Percentiles rank a stretch among this genome's conserved stretches.
phyloP scores from a whole-genome alignment of 2,888 invertebrate genomes.

The Toxonevra muliebris region DNA sequence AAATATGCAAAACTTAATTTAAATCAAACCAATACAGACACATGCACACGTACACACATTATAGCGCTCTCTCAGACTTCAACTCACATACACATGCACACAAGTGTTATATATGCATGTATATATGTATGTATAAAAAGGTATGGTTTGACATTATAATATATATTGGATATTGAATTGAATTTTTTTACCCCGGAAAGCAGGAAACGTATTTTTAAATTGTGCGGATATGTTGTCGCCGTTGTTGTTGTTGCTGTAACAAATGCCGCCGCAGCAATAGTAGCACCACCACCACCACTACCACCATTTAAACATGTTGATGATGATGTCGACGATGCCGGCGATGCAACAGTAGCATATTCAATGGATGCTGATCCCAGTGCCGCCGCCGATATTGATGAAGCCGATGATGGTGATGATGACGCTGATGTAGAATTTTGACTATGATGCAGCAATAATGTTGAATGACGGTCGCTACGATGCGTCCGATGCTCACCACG shows the following conservation, averaged over 20 bases:
- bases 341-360: slow-evolving; percentile 51
- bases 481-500: slow-evolving; percentile 41
- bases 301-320: slow-evolving; percentile 45
- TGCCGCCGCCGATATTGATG: slow-evolving; percentile 56
- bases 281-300: not conserved
- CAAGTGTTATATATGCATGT: slow-evolving; percentile 2
- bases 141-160: no score
- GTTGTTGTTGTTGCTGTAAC: slow-evolving; percentile 52
- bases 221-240: slow-evolving; percentile 62
- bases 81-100: no score
- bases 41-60: not conserved
- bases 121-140: slow-evolving; percentile 1
- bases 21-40: no score
- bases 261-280: slow-evolving; percentile 14
- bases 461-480: slow-evolving; percentile 48
- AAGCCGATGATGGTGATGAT: slow-evolving; percentile 55
- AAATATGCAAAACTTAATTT: no score
- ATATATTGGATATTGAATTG: not conserved
- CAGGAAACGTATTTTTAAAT: slow-evolving; percentile 65
- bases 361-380: slow-evolving; percentile 50
- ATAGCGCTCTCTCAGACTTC: no score
- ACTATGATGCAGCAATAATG: slow-evolving; percentile 50
- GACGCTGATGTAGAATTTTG: slow-evolving; percentile 58
- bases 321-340: slow-evolving; percentile 51
- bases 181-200: slow-evolving; percentile 60